Evolutionary conservation across 2,888 invertebrate genomes (phyloP), one percentile per base, ranked within the genome.

Genomic region (Baccha elongata): DNA sequence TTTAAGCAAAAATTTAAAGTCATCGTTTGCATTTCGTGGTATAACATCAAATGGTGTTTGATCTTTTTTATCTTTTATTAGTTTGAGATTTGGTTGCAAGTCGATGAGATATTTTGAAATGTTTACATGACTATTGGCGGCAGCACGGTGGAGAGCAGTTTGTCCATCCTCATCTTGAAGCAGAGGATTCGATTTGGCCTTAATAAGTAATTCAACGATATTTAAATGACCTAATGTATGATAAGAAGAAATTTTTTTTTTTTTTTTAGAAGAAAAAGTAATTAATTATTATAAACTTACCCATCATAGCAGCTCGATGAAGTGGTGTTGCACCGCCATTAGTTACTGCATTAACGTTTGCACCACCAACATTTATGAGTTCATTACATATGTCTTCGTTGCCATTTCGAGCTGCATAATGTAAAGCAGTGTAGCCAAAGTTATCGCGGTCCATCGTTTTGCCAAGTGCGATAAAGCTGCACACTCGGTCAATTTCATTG

Each of bases 371-470:
- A 4, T 87, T 85, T 48, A 98, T 87, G 58, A 98, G 91, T 60
- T 93, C 88, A 86, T 92, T 92, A 88, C 97, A 97, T 68, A 96
- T 92, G 53, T 93, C 91, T 11, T 92, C 87, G 88, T 96, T 93
- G 8, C 97, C 97, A 91, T 94, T 94, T 50, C 98, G 93, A 52
- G 96, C 94, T 4, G 97, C 97, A 92, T 98, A 98, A 90, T 98
- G 98, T 85, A 98, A 91, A 7, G 97, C 95, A 19, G 96, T 96
- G 88, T 97, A 98, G 37, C 97, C 97, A 72, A 94, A 93, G 81
- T 93, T 92, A 89, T 97, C 97, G 62, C 91, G 91, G 11, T 90
- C 88, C 90, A 96, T 93, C 0, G 93, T 93, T 85, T 93, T 91
- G 35, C 92, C 92, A 75, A 93, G 93, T 84, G 87, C 86, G 75